Percentiles rank a stretch among this genome's conserved stretches.
These are phyloP conservation scores for Eulithis testata DNA, from an alignment of 2,888 invertebrate species.

Conservation along the genomic window DNA sequence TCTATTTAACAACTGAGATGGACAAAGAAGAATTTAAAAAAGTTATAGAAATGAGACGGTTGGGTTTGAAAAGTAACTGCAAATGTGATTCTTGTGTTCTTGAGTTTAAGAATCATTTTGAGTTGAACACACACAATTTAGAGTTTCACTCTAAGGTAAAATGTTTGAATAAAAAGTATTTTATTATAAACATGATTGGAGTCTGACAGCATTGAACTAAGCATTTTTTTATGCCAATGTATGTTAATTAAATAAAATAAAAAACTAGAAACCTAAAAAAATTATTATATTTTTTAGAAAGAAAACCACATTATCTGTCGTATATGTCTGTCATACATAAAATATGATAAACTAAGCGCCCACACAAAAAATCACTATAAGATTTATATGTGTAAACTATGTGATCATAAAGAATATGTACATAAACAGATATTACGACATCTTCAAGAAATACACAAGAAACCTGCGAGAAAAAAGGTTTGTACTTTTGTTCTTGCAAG, in stretches of 20 bases:
- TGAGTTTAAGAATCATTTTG: slow-evolving; percentile 46
- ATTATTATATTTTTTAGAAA: slow-evolving; percentile 47
- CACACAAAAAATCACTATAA: slow-evolving; percentile 45
- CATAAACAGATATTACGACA: slow-evolving; percentile 45
- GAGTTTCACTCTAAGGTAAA: slow-evolving; percentile 55
- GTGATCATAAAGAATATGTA: slow-evolving; percentile 41
- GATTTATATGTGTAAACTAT: slow-evolving; percentile 45
- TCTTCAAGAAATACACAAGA: slow-evolving; percentile 45
- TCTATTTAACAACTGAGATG: slow-evolving; percentile 41
- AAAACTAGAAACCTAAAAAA: too few relatives aligned
- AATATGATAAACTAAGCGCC: slow-evolving; percentile 39
- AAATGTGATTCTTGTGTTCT: slow-evolving; percentile 62
- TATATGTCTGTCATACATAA: slow-evolving; percentile 49
- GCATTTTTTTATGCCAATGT: too few relatives aligned
- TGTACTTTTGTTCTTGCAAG: background rate
- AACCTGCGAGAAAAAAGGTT: slow-evolving; percentile 42
- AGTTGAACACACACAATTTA: slow-evolving; percentile 51
- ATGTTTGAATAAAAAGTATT: too few relatives aligned
- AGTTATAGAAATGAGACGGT: slow-evolving; percentile 41
- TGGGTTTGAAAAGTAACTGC: slow-evolving; percentile 31
- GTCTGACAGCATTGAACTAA: too few relatives aligned
- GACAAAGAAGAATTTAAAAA: slow-evolving; percentile 47
- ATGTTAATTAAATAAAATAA: background rate
- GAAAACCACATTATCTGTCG: slow-evolving; percentile 47
- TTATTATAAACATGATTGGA: too few relatives aligned